Evolutionary conservation across 2,888 invertebrate genomes (phyloP), one percentile per base, ranked within the genome.

Genomic region (Rotaria socialis): DNA sequence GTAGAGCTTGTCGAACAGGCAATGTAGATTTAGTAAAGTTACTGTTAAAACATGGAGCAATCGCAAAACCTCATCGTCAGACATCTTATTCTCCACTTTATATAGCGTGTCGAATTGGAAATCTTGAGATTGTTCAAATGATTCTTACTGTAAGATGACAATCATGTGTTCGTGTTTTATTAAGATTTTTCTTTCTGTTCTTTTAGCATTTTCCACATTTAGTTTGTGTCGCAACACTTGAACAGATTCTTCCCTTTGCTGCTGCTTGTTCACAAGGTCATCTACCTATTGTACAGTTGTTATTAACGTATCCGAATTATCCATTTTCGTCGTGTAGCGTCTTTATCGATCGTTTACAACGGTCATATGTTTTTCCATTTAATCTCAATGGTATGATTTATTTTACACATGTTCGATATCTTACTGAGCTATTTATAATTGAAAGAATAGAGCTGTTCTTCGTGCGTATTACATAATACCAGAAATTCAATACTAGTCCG

Each of bases 261-360:
- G 96, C 96, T 14, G 96, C 96, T 75, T 94, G 95, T 88, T 95
- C 96, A 89, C 95, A 95, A 89, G 96, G 96, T 0, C 96, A 96
- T 91, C 93, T 94, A 50, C 90, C 93, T 22, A 92, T 96, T 56
- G 93, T 96, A 86, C 94, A 95, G 87, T 91, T 95, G 86, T 92
- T 98, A 22, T 93, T 97, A 22, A 90, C 91, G 84, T 95, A 94
- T 90, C 93, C 94, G 0, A 97, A 97, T n/a, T 80, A 80, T 80
- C 47, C 80, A 43, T 80, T 47, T 47, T 43, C 47, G n/a, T 47
- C 47, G 10, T 80, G 80, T 47, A 47, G 4, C 24, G 24, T 80
- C 11, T 80, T 24, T 47, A 35, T 47, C 47, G 80, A 80, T n/a
- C 80, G 80, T 22, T 80, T 47, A n/a, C 80, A 80, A 47, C 80